Evolutionary conservation across 2,113 vertebrate genomes (phyloP), one percentile per base, ranked within the genome.

Genomic region (Lipophrys pholis): DNA sequence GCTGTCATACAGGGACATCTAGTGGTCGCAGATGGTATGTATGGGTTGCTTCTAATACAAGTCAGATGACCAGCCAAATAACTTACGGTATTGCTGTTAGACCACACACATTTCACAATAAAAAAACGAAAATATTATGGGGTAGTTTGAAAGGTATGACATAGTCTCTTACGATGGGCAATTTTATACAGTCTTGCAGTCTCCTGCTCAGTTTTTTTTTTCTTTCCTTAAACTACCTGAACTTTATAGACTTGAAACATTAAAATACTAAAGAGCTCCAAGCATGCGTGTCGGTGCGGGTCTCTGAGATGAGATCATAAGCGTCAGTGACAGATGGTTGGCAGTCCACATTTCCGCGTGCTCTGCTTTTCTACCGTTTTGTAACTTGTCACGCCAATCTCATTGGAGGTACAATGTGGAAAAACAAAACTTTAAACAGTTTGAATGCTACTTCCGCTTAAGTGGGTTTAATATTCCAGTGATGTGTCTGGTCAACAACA

Each of bases 361-460:
- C 3, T 16, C 10, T 48, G 46, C 62, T 58, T 17, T 87, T 92
- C 85, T 88, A 91, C 93, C 36, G 21, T 76, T 96, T 94, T 95
- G 95, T 89, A 93, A 89, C 54, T 46, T 79, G 8, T 69, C 38
- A 59, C 6, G 1, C 90, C 94, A 90, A 93, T 96, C 95, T 94
- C 90, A 94, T 43, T 93, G 91, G 90, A 93, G 85, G 88, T 80
- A 92, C 95, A 96, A 95, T 95, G 92, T 30, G 21, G 21, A 30
- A 30, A 30, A 30, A 30, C 95, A 93, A 94, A 95, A 95, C 95
- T 95, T 97, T 94, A 95, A 96, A 95, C 92, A 94, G 91, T 94
- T 95, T 95, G 94, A 95, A 94, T 96, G 94, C 95, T 94, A 95
- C 93, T 96, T 94, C 95, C 93, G 93, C 93, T 89, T 76, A 87